These are phyloP conservation scores for Xiphophorus couchianus DNA, from an alignment of 2,113 vertebrate species.

Conservation along the genomic window DNA sequence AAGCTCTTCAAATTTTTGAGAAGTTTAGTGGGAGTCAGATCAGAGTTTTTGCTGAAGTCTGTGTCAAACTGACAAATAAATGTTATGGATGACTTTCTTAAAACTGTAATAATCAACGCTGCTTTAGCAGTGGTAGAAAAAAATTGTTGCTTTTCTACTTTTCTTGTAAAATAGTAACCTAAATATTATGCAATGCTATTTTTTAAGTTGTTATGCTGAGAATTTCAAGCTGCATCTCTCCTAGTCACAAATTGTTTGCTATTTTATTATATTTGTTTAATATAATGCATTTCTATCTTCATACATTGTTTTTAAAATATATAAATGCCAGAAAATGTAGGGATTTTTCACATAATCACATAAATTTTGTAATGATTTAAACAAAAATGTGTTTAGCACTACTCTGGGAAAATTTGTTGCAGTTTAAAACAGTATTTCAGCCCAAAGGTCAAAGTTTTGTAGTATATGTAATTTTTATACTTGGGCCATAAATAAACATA, in stretches of 20 bases:
- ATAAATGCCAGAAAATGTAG: neutral
- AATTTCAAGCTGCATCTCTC: neutral
- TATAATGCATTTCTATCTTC: neutral
- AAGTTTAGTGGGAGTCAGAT: too few relatives aligned
- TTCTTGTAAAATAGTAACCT: neutral
- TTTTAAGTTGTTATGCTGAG: neutral
- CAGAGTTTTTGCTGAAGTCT: neutral
- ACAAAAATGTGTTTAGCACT: neutral
- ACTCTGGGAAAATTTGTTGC: neutral
- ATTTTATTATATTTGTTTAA: neutral
- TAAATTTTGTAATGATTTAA: neutral
- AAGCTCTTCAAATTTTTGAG: too few relatives aligned
- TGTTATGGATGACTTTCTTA: too few relatives aligned
- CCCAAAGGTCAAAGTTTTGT: neutral
- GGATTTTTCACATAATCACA: neutral
- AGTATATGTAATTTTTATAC: too few relatives aligned
- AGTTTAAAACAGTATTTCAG: neutral
- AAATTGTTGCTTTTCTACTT: neutral
- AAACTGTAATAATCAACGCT: neutral
- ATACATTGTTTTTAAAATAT: neutral
- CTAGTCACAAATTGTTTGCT: neutral
- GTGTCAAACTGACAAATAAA: neutral
- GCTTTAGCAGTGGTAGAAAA: neutral
- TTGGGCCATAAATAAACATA: neutral
- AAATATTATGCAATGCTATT: too few relatives aligned